Evolutionary conservation across 1,140 invertebrate genomes (phyloP).

Genomic region (Choristoneura fumiferana): DNA sequence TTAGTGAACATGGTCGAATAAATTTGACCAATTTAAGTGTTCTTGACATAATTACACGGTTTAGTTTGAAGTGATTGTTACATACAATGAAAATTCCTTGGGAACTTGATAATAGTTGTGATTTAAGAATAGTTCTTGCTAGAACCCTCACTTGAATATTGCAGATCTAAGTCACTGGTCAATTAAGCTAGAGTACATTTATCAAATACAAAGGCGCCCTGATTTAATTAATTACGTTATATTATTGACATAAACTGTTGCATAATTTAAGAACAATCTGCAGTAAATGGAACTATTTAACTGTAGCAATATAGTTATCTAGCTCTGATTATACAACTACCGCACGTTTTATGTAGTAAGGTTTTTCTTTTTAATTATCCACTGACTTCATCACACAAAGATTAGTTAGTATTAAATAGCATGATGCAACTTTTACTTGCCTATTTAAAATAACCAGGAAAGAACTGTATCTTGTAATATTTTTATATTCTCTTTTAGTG

Average conservation of each 20-base stretch:
- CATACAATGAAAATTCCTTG: neutral
- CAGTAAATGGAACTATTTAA: too few species aligned
- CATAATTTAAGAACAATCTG: constrained; percentile 1
- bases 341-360: too few species aligned
- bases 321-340: too few species aligned
- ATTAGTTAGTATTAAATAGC: too few species aligned
- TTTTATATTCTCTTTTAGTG: too few species aligned
- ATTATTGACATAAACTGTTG: neutral
- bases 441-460: too few species aligned
- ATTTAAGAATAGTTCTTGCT: neutral
- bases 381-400: too few species aligned
- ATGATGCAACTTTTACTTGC: too few species aligned
- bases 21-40: constrained; percentile 19
- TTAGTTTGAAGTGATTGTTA: constrained; percentile 7
- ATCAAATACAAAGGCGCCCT: neutral
- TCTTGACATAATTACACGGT: constrained; percentile 41
- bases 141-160: too few species aligned
- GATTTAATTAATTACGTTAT: constrained; percentile 7
- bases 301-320: too few species aligned
- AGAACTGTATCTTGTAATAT: too few species aligned
- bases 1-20: constrained; percentile 12
- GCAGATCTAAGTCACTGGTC: neutral
- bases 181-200: neutral
- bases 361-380: too few species aligned
- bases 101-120: neutral